Conservation (phyloP, 2,113 vertebrate genomes). For the Pterocles burchelli region DNA sequence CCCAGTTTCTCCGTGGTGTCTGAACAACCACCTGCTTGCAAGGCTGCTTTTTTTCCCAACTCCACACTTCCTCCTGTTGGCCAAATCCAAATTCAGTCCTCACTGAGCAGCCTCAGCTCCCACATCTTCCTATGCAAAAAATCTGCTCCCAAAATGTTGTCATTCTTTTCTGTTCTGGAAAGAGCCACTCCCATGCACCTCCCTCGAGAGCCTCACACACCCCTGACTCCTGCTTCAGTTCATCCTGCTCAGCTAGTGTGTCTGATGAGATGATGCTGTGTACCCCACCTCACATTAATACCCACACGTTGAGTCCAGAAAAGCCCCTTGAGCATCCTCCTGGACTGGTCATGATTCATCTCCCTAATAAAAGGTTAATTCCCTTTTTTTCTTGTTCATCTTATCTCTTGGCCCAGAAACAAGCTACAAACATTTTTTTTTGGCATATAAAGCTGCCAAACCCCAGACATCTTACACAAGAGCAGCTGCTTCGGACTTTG, state of each 20-base stretch:
- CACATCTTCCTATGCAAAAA: not conserved
- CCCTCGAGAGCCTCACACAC: not conserved
- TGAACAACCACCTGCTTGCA: not conserved
- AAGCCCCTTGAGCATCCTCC: not conserved
- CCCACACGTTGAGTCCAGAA: not conserved
- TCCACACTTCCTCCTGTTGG: not conserved
- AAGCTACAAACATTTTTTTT: not conserved
- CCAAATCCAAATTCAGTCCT: not conserved
- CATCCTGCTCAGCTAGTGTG: not conserved
- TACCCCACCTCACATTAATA: not conserved
- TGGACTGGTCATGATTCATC: not conserved
- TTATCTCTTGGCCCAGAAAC: conserved; percentile 47
- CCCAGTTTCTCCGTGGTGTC: not conserved
- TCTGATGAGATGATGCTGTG: not conserved
- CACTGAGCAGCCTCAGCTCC: not conserved
- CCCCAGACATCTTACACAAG: not conserved
- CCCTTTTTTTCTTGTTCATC: not conserved
- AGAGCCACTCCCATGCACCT: not conserved
- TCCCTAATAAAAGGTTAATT: conserved; percentile 40
- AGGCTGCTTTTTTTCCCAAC: not conserved
- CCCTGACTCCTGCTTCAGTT: not conserved
- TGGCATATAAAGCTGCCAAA: conserved; percentile 32
- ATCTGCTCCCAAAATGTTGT: not conserved
- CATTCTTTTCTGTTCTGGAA: not conserved
- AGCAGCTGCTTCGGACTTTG: conserved; percentile 54